These are phyloP conservation scores for Autographa gamma DNA, from an alignment of 2,888 invertebrate species.

Conservation along the genomic window DNA sequence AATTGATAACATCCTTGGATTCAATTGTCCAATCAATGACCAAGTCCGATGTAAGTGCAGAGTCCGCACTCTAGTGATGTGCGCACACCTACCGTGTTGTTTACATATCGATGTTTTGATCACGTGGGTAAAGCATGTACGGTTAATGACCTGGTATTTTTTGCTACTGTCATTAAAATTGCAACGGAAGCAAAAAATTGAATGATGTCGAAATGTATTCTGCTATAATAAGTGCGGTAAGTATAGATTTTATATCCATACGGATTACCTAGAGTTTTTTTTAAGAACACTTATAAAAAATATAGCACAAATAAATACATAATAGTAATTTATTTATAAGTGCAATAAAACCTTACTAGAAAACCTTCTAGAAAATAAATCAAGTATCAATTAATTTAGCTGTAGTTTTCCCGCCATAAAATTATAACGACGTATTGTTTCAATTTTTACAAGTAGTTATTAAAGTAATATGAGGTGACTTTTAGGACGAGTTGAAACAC, in stretches of 20 bases:
- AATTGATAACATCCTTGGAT: slow-evolving; percentile 69
- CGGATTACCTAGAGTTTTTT: no score
- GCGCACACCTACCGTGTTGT: slow-evolving; percentile 50
- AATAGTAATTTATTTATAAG: no score
- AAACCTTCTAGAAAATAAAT: no score
- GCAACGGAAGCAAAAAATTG: no score
- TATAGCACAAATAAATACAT: no score
- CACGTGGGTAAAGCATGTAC: not conserved
- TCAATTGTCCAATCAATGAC: slow-evolving; percentile 67
- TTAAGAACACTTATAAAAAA: no score
- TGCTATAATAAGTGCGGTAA: no score
- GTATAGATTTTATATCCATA: no score
- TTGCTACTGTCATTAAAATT: not conserved
- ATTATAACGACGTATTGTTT: not conserved
- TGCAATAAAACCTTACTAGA: no score
- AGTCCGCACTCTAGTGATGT: slow-evolving; percentile 75
- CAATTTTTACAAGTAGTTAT: not conserved
- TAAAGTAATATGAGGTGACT: not conserved
- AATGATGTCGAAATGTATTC: no score
- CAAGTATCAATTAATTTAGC: no score
- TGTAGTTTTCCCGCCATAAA: not conserved
- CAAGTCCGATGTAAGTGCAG: slow-evolving; percentile 71
- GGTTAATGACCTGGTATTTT: not conserved
- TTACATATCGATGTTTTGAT: slow-evolving; percentile 69
- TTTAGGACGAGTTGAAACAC: no score